A percentile compares a stretch with the other conserved stretches of the same genome.
Evolutionary conservation across 2,113 vertebrate species (phyloP).

Genomic region (Nestor notabilis): DNA sequence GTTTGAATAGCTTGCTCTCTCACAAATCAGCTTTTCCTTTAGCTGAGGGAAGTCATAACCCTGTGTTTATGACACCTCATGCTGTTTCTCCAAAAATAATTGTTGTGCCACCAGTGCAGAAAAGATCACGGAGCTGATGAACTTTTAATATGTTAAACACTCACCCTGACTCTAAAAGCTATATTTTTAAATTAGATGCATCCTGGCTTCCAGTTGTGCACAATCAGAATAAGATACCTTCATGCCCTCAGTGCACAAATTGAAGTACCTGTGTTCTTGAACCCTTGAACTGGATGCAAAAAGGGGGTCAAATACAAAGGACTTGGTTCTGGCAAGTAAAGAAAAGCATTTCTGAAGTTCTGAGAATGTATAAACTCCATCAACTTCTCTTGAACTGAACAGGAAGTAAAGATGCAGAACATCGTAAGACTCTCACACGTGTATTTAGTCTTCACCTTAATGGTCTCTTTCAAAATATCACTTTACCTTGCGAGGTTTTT

Average conservation of each 20-base stretch:
- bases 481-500: neutral
- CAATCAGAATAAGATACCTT: neutral
- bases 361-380: neutral
- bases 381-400: neutral
- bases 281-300: neutral
- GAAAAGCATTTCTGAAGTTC: neutral
- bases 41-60: constrained; percentile 35
- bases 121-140: neutral
- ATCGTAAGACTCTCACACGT: neutral
- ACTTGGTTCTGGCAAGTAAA: neutral
- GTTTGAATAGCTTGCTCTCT: constrained; percentile 25
- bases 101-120: neutral
- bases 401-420: neutral
- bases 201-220: neutral
- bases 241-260: neutral
- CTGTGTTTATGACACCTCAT: constrained; percentile 23
- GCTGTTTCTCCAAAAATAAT: constrained; percentile 54
- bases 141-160: constrained; percentile 43
- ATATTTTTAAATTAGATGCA: neutral
- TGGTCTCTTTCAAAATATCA: neutral
- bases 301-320: neutral
- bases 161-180: neutral
- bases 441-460: neutral
- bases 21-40: constrained; percentile 36
- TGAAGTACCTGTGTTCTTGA: neutral